These are phyloP conservation scores for Zaprionus inermis DNA, from an alignment of 1,140 invertebrate genomes.

Conservation along the genomic window DNA sequence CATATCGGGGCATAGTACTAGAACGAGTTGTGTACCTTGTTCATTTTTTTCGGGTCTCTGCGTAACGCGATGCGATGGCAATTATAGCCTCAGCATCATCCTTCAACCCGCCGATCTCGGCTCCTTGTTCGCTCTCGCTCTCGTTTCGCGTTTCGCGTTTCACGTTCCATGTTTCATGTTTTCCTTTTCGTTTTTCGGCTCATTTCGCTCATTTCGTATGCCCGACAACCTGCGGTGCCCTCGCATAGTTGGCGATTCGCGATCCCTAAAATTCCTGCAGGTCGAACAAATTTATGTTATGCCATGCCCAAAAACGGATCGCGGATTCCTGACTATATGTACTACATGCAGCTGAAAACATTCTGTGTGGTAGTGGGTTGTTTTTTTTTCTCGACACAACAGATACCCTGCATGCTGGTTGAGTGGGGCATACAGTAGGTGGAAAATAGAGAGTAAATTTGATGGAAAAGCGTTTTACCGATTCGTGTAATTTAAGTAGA, in stretches of 20 bases:
- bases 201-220: constrained; percentile 32
- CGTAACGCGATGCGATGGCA: background rate
- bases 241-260: background rate
- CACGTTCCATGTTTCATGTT: background rate
- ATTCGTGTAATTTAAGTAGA: too few species aligned
- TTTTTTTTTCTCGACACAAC: background rate
- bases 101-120: background rate
- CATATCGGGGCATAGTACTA: background rate
- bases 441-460: too few species aligned
- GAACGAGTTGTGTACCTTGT: background rate
- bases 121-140: background rate
- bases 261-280: background rate
- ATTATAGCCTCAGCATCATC: background rate
- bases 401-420: background rate
- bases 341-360: background rate
- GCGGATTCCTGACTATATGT: background rate
- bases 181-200: constrained; percentile 8
- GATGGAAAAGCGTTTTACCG: too few species aligned
- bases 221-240: background rate
- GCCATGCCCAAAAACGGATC: constrained; percentile 9
- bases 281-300: constrained; percentile 8
- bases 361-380: background rate
- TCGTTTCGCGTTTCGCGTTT: background rate
- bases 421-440: background rate
- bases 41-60: background rate